These are phyloP conservation scores for Agriopis marginaria DNA, from an alignment of 2,888 invertebrate species.

Conservation along the genomic window DNA sequence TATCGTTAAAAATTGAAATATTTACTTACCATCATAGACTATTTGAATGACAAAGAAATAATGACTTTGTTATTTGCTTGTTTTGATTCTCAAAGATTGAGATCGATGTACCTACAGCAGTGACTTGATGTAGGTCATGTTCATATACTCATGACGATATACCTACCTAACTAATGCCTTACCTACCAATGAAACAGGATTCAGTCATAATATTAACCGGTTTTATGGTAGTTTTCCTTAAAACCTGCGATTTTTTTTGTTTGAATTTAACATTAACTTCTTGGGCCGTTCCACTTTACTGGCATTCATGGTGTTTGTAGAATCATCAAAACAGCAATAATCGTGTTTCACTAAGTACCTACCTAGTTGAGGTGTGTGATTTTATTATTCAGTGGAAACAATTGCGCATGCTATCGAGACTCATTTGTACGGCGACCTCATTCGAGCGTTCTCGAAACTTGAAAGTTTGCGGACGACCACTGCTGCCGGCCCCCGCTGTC, in stretches of 20 bases:
- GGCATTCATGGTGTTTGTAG: neutral
- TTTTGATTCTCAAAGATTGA: neutral
- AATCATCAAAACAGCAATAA: conserved; percentile 1
- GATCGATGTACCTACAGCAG: neutral
- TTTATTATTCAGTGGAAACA: conserved; percentile 11
- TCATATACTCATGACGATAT: neutral
- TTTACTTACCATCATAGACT: too few species aligned
- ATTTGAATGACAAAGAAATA: too few species aligned
- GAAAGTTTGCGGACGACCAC: conserved; percentile 26
- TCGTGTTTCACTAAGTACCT: neutral
- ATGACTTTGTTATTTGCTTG: neutral
- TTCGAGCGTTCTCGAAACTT: conserved; percentile 33
- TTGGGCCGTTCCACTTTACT: conserved; percentile 1
- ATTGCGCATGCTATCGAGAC: conserved; percentile 32
- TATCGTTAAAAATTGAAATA: too few species aligned
- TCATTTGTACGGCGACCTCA: conserved; percentile 28
- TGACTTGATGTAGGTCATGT: conserved; percentile 19
- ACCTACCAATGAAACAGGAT: neutral
- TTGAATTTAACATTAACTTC: conserved; percentile 7
- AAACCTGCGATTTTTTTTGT: neutral
- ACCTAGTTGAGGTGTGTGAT: neutral
- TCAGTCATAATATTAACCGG: conserved; percentile 8
- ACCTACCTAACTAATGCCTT: neutral
- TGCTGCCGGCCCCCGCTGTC: conserved; percentile 29
- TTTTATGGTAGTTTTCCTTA: conserved; percentile 12